Conservation (phyloP, 2,797 vertebrate genomes). For the Echeneis naucrates region DNA sequence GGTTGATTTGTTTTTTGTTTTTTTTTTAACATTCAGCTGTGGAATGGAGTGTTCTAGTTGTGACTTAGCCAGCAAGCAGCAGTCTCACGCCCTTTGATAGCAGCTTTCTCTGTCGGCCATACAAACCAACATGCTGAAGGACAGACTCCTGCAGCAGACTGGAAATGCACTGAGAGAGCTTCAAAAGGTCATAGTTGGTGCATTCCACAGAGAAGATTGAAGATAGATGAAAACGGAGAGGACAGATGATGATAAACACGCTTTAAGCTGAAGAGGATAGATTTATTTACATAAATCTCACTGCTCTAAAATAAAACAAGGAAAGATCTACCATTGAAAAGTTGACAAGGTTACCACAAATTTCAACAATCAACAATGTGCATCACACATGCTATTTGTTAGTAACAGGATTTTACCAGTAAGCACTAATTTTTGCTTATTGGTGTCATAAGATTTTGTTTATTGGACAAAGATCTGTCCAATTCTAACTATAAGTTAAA, state of each 20-base stretch:
- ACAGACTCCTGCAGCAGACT: conserved; percentile 54
- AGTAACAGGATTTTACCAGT: background rate
- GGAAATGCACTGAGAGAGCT: conserved; percentile 54
- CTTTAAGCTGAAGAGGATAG: conserved; percentile 23
- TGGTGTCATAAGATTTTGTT: background rate
- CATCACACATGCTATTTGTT: background rate
- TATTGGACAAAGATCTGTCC: background rate
- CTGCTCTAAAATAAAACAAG: conserved; percentile 23
- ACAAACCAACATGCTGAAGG: conserved; percentile 58
- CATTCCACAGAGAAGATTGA: conserved; percentile 73
- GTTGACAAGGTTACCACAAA: background rate
- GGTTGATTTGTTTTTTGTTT: conserved; percentile 43
- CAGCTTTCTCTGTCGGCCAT: conserved; percentile 50
- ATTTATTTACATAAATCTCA: conserved; percentile 12
- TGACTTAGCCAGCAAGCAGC: conserved; percentile 58
- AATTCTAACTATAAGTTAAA: background rate
- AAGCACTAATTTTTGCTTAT: background rate
- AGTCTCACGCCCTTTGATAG: conserved; percentile 77
- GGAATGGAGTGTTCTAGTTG: conserved; percentile 53
- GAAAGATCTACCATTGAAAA: conserved; percentile 1
- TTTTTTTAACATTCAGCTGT: conserved; percentile 61
- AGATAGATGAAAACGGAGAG: conserved; percentile 58
- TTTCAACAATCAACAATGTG: background rate
- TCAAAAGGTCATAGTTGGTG: conserved; percentile 65
- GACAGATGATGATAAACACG: conserved; percentile 65